These are phyloP conservation scores for Notechis scutatus DNA, from an alignment of 2,113 vertebrate species.

Conservation along the genomic window DNA sequence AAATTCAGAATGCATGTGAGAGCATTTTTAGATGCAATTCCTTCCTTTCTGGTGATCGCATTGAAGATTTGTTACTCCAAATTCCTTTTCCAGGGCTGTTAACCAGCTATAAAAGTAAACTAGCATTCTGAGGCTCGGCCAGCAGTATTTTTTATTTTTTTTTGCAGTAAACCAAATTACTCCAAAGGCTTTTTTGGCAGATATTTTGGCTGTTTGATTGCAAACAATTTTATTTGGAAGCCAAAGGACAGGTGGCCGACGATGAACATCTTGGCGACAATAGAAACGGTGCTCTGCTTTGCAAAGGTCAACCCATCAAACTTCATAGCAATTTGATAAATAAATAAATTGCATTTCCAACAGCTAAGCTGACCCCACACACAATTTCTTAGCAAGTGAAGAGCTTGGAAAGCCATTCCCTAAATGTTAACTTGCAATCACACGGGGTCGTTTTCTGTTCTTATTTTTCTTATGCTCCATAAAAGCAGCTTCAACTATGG, in stretches of 20 bases:
- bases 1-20: slow-evolving; percentile 19
- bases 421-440: not conserved
- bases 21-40: slow-evolving; percentile 5
- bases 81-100: not conserved
- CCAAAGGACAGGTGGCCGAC: not conserved
- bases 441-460: not conserved
- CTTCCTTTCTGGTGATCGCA: slow-evolving; percentile 10
- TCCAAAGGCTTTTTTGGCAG: slow-evolving; percentile 4
- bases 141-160: not conserved
- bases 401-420: not conserved
- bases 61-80: slow-evolving; percentile 17
- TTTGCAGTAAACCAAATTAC: slow-evolving; percentile 1
- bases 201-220: not conserved
- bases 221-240: not conserved
- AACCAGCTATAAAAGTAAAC: slow-evolving; percentile 13
- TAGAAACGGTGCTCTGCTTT: not conserved
- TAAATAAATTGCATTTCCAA: not conserved
- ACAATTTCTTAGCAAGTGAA: not conserved
- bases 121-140: slow-evolving; percentile 1
- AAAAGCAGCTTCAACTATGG: not conserved
- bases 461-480: not conserved
- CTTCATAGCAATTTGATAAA: not conserved
- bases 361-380: not conserved
- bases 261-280: not conserved
- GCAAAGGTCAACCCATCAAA: not conserved